Evolutionary conservation across 1,140 invertebrate genomes (phyloP).

Genomic region (Paramacrobiotus metropolitanus): DNA sequence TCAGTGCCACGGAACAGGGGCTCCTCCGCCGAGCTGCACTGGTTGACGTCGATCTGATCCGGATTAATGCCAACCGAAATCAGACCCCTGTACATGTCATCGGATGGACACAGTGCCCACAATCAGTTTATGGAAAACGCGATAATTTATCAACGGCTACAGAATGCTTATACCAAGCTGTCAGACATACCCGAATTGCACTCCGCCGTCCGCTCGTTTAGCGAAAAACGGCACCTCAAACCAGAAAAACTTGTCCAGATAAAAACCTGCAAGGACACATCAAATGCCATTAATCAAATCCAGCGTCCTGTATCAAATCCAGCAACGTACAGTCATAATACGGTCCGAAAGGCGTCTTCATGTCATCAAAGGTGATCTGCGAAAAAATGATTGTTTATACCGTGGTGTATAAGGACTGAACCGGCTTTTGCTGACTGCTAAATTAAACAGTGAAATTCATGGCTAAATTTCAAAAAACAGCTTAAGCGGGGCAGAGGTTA

Average conservation of each 20-base stretch:
- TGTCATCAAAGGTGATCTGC: neutral
- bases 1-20: neutral
- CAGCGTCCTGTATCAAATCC: no score
- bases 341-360: neutral
- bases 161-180: no score
- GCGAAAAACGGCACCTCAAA: conserved; percentile 4
- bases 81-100: neutral
- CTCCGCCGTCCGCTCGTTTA: neutral
- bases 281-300: no score
- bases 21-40: neutral
- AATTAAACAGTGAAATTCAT: neutral
- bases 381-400: neutral
- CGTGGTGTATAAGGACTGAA: no score
- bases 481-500: no score
- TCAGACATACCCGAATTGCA: neutral
- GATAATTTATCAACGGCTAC: no score
- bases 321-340: neutral
- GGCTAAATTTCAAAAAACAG: neutral
- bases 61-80: conserved; percentile 1
- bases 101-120: no score
- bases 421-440: no score
- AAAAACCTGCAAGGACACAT: neutral
- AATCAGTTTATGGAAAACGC: no score
- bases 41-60: conserved; percentile 3
- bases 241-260: conserved; percentile 5